These are phyloP conservation scores for Acrocephalus arundinaceus DNA, from an alignment of 2,113 vertebrate genomes.

Conservation along the genomic window DNA sequence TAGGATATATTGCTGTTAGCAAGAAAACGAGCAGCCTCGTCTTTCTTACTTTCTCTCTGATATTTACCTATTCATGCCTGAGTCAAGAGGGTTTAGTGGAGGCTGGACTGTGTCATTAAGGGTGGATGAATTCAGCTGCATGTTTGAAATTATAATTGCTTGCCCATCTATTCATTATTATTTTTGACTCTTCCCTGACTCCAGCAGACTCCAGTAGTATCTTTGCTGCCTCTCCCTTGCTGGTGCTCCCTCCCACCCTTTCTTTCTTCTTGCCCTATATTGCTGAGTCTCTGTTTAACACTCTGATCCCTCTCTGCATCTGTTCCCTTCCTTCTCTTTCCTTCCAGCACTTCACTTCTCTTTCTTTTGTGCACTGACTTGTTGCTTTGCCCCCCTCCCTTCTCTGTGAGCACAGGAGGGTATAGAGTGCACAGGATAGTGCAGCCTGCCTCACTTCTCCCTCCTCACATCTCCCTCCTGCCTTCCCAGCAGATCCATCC, in stretches of 20 bases:
- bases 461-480: neutral
- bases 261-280: neutral
- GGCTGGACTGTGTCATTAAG: neutral
- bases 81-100: neutral
- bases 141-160: neutral
- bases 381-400: neutral
- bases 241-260: neutral
- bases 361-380: neutral
- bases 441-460: neutral
- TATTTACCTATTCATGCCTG: neutral
- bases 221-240: neutral
- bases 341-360: neutral
- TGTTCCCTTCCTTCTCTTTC: neutral
- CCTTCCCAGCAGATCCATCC: neutral
- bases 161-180: neutral
- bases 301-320: neutral
- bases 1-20: neutral
- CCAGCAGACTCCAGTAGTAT: neutral
- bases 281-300: neutral
- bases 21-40: neutral
- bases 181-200: neutral
- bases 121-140: neutral
- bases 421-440: fast-evolving
- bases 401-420: neutral
- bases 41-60: neutral